These are phyloP conservation scores for Platalea minor DNA, from an alignment of 2,797 vertebrate species.

Conservation along the genomic window DNA sequence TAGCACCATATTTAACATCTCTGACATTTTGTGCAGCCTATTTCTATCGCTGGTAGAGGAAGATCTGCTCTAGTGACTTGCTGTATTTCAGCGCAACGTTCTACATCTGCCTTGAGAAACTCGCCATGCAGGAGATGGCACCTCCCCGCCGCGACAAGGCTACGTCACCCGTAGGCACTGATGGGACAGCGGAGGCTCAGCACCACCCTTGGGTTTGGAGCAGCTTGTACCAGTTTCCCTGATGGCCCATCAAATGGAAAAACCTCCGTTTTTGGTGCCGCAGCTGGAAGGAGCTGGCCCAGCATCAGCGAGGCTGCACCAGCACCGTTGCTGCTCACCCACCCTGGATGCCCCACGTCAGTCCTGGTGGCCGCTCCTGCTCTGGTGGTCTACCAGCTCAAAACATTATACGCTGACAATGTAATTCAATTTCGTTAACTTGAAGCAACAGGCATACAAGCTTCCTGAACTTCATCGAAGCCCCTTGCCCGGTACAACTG, in stretches of 20 bases:
- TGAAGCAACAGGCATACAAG: background rate
- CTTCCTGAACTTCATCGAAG: background rate
- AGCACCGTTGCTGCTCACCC: background rate
- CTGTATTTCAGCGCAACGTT: background rate
- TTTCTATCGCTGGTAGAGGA: background rate
- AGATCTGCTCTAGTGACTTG: background rate
- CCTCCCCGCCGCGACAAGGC: background rate
- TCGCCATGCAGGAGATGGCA: rapidly evolving
- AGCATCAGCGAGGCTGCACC: too few species aligned
- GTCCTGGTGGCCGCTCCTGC: background rate
- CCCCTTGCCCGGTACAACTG: background rate
- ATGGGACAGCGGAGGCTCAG: background rate
- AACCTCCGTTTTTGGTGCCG: background rate
- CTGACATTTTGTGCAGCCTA: background rate
- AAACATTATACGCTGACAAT: rapidly evolving
- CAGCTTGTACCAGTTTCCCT: background rate
- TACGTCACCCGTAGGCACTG: rapidly evolving
- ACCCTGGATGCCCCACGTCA: background rate
- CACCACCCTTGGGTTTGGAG: background rate
- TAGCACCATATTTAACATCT: slow-evolving; percentile 42
- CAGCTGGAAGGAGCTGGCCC: background rate
- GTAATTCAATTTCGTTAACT: background rate
- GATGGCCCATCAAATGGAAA: rapidly evolving
- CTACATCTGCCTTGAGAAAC: background rate
- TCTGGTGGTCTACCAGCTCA: background rate